Conservation (phyloP, 2,888 invertebrate genomes). For the Thera britannica region DNA sequence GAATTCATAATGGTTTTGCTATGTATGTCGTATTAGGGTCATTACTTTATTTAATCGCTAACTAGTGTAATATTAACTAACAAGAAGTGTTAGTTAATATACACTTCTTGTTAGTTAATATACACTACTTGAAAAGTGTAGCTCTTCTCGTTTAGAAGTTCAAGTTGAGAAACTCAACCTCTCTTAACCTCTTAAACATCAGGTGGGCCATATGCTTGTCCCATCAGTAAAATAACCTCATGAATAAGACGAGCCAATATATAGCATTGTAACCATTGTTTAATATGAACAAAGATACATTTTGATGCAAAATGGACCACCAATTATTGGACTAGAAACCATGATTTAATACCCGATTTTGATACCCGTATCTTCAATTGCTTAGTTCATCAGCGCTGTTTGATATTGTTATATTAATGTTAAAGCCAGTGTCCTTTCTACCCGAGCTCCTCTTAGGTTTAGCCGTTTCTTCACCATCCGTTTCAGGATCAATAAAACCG, state of each 20-base stretch:
- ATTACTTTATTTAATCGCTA: no score
- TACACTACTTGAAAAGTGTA: no score
- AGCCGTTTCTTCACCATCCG: constrained; percentile 4
- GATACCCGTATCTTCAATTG: constrained; percentile 20
- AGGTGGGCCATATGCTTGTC: no score
- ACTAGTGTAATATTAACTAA: no score
- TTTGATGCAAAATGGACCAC: constrained; percentile 19
- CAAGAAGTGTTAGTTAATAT: no score
- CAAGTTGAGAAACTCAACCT: no score
- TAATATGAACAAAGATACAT: constrained; percentile 19
- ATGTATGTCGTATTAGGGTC: no score
- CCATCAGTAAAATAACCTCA: neutral
- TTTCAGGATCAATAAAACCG: constrained; percentile 27
- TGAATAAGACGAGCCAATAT: neutral
- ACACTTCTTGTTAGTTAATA: no score
- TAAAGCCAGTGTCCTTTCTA: constrained; percentile 68
- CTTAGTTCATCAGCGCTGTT: constrained; percentile 38
- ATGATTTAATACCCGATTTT: constrained; percentile 15
- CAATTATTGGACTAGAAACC: constrained; percentile 11
- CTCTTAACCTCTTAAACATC: no score
- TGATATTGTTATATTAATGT: constrained; percentile 62
- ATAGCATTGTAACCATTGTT: neutral
- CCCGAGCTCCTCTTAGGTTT: constrained; percentile 29
- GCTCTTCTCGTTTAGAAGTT: no score
- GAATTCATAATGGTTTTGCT: no score